Evolutionary conservation across 2,113 vertebrate genomes (phyloP).

Genomic region (Xyliphius kryptos): DNA sequence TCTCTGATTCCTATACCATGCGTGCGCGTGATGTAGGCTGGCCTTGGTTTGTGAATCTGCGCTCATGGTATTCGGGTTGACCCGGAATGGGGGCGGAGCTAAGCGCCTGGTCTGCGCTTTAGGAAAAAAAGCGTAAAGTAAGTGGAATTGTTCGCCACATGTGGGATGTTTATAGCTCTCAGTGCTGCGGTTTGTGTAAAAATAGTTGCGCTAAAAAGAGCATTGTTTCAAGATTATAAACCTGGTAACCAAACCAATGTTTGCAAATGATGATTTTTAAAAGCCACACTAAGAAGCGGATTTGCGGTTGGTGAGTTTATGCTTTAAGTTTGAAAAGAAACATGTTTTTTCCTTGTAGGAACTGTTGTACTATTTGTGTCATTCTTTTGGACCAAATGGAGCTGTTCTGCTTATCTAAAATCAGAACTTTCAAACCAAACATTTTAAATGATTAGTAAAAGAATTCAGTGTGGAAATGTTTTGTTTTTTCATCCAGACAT

Average conservation of each 20-base stretch:
- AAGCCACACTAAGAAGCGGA: not conserved
- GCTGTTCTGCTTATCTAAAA: too few species aligned
- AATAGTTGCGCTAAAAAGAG: not conserved
- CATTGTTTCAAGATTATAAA: not conserved
- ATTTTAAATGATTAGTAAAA: too few species aligned
- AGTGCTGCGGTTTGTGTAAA: not conserved
- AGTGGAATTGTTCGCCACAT: not conserved
- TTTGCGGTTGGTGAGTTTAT: constrained; percentile 1
- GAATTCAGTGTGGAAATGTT: too few species aligned
- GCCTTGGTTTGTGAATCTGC: not conserved
- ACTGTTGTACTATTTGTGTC: not conserved
- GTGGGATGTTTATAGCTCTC: not conserved
- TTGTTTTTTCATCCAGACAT: too few species aligned
- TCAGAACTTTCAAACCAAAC: too few species aligned
- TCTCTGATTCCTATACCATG: not conserved
- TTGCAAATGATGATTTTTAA: not conserved
- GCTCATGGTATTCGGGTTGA: not conserved
- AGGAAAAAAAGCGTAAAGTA: not conserved
- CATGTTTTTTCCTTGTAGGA: not conserved
- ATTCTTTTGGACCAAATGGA: too few species aligned
- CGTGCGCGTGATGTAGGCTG: not conserved
- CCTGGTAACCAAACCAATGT: not conserved
- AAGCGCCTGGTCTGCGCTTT: not conserved
- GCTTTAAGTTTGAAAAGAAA: not conserved
- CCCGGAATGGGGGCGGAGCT: constrained; percentile 5